Evolutionary conservation across 2,888 invertebrate genomes (phyloP).

Genomic region (Cataglyphis livida): DNA sequence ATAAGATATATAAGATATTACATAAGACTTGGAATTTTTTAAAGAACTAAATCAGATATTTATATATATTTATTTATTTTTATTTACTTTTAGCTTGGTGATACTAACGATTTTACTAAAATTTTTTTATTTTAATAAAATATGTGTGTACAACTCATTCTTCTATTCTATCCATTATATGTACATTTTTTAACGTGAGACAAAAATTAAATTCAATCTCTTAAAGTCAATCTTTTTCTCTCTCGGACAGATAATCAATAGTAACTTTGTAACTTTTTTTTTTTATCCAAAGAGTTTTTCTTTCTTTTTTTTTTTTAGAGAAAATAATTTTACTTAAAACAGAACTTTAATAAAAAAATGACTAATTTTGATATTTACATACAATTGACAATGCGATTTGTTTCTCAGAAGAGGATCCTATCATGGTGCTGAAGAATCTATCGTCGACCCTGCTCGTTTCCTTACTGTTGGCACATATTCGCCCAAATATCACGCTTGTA

Average conservation of each 20-base stretch:
- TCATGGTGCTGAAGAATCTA: slow-evolving; percentile 32
- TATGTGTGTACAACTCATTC: neutral
- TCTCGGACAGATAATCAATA: neutral
- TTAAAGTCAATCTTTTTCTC: neutral
- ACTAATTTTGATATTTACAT: neutral
- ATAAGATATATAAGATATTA: neutral
- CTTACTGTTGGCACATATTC: slow-evolving; percentile 72
- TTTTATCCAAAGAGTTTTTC: neutral
- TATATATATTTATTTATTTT: neutral
- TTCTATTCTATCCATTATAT: neutral
- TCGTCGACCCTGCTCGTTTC: slow-evolving; percentile 52
- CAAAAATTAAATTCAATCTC: neutral
- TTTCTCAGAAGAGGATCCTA: neutral
- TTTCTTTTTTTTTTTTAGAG: neutral
- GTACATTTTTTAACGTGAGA: neutral
- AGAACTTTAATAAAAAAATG: neutral
- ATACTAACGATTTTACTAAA: neutral
- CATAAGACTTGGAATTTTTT: neutral
- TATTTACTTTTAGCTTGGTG: neutral
- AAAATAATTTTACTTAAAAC: no score
- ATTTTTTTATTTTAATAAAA: neutral
- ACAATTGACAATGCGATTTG: neutral
- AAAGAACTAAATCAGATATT: neutral
- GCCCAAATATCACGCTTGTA: slow-evolving; percentile 48
- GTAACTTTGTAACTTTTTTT: neutral